Evolutionary conservation across 1,140 invertebrate species (phyloP).

Genomic region (Brachionus paranguensis): DNA sequence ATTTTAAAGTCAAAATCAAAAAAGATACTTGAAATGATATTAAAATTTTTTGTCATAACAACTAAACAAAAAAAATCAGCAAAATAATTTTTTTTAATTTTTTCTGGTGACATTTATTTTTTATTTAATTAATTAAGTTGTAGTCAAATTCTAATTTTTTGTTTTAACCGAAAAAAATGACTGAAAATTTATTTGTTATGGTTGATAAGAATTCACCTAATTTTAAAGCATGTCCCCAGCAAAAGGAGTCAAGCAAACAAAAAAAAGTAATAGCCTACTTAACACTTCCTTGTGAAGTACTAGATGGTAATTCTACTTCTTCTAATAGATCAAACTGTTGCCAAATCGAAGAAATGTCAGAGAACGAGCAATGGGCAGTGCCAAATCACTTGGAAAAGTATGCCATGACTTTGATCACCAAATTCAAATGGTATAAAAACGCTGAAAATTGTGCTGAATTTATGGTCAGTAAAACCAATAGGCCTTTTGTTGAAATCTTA

Average conservation of each 20-base stretch:
- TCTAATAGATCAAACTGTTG: background rate
- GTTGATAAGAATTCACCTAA: background rate
- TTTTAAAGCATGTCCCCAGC: background rate
- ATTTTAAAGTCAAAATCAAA: background rate
- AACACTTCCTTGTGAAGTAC: background rate
- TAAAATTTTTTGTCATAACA: background rate
- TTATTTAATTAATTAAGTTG: background rate
- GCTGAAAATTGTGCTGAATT: background rate
- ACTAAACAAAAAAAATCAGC: background rate
- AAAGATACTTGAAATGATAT: background rate
- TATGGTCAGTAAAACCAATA: background rate
- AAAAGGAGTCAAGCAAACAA: background rate
- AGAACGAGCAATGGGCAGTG: background rate
- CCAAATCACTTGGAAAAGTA: background rate
- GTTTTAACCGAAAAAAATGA: background rate
- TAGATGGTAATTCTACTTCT: background rate
- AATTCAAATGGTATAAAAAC: background rate
- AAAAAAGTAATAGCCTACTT: background rate
- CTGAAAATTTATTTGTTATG: background rate
- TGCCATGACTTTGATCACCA: background rate
- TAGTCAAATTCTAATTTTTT: background rate
- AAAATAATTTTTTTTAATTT: background rate
- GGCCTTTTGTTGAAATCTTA: conserved; percentile 17
- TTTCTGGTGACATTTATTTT: background rate
- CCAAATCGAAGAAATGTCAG: background rate